Conservation (phyloP, 53 echinoderm and acorn worm genomes). For the Paelopatides confundens region DNA sequence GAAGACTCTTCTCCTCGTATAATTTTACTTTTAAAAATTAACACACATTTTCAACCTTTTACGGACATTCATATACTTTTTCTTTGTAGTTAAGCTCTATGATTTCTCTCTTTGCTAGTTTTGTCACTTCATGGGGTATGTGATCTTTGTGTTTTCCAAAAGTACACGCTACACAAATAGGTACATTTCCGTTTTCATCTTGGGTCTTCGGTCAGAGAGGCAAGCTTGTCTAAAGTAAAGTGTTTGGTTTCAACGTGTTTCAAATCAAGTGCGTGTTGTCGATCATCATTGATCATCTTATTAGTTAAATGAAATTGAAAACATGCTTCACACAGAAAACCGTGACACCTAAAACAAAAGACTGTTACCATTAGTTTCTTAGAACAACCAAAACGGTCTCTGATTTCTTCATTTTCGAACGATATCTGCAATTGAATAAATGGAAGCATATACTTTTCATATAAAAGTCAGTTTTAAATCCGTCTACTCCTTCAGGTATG, state of each 20-base stretch:
- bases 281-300: not conserved
- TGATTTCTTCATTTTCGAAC: not conserved
- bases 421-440: not conserved
- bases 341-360: not conserved
- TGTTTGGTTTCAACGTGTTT: not conserved
- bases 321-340: not conserved
- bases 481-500: not conserved
- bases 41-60: not conserved
- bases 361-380: not conserved
- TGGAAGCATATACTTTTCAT: not conserved
- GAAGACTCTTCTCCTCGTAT: not conserved
- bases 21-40: not conserved
- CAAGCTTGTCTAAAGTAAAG: not conserved
- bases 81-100: not conserved
- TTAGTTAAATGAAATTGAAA: not conserved
- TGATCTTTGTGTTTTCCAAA: not conserved
- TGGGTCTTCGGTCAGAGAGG: conserved; percentile 1
- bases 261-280: not conserved
- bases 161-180: not conserved
- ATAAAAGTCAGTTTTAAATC: not conserved
- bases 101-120: not conserved
- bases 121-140: not conserved
- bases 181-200: not conserved
- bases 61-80: not conserved
- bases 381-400: not conserved